phyloP scores from a whole-genome alignment of 2,797 vertebrate genomes.

The Cyprinella venusta region DNA sequence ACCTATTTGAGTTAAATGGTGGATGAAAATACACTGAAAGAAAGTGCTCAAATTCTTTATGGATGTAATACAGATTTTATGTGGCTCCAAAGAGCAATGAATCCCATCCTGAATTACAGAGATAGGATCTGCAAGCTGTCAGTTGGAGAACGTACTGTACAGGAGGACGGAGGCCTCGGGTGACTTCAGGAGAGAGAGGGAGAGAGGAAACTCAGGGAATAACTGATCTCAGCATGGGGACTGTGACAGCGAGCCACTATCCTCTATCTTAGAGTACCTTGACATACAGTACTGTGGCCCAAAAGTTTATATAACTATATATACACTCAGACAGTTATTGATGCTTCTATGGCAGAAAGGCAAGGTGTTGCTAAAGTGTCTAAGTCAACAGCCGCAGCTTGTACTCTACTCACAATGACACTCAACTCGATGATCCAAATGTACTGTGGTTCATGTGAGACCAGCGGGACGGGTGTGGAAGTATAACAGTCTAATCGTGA shows the following conservation, averaged over 20 bases:
- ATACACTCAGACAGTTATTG: background rate
- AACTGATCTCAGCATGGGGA: constrained; percentile 53
- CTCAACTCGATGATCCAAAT: background rate
- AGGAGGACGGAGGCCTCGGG: constrained; percentile 57
- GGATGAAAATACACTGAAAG: constrained; percentile 60
- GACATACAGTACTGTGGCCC: background rate
- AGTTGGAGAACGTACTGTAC: constrained; percentile 72
- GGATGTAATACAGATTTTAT: constrained; percentile 81
- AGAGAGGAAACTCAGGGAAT: constrained; percentile 61
- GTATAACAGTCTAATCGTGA: background rate
- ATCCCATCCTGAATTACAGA: constrained; percentile 79
- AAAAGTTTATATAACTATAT: background rate
- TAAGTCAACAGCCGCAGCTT: background rate
- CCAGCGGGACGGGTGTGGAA: background rate
- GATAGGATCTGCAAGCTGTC: constrained; percentile 73
- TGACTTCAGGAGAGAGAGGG: constrained; percentile 67
- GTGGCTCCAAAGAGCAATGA: constrained; percentile 77
- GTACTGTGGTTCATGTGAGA: background rate
- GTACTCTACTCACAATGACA: background rate
- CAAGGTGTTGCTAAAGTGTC: background rate
- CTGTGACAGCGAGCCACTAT: constrained; percentile 58
- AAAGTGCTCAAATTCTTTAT: constrained; percentile 75
- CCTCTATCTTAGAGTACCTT: background rate
- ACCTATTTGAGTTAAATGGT: constrained; percentile 72
- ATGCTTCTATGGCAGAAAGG: background rate